These are phyloP conservation scores for Sebastes minor DNA, from an alignment of 2,797 vertebrate species.

Conservation along the genomic window DNA sequence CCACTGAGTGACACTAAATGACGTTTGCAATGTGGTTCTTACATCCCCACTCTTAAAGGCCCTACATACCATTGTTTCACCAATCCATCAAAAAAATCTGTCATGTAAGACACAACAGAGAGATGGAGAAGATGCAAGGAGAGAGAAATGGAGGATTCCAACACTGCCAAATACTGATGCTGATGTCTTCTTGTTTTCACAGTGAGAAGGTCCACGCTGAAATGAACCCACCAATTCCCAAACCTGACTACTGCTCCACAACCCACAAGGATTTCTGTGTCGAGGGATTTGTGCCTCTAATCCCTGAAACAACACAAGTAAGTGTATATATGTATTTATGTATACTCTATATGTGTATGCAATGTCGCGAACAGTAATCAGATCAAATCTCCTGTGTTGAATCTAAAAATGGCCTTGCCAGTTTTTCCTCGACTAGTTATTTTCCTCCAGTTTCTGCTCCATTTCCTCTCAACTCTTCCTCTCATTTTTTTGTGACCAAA, in stretches of 20 bases:
- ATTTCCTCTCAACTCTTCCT: neutral
- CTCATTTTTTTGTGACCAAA: neutral
- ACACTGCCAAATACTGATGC: neutral
- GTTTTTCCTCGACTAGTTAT: neutral
- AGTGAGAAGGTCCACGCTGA: conserved; percentile 73
- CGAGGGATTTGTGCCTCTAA: conserved; percentile 68
- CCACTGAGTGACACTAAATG: too few species aligned
- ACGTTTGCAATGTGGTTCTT: too few species aligned
- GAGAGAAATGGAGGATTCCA: neutral
- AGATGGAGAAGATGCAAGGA: neutral
- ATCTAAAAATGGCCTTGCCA: neutral
- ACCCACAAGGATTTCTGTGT: conserved; percentile 70
- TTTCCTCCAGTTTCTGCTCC: neutral
- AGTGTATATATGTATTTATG: neutral
- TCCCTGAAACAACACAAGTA: conserved; percentile 54
- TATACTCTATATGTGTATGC: neutral
- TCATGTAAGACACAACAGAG: neutral
- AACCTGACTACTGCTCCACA: conserved; percentile 66
- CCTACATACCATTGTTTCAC: too few species aligned
- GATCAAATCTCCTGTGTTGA: neutral
- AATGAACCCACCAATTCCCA: conserved; percentile 12
- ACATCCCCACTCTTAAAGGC: too few species aligned
- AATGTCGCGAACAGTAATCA: neutral
- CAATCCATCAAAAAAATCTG: too few species aligned
- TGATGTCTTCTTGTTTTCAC: conserved; percentile 23